These are phyloP conservation scores for Enteromius fasciolatus DNA, from an alignment of 2,797 vertebrate species.

Conservation along the genomic window DNA sequence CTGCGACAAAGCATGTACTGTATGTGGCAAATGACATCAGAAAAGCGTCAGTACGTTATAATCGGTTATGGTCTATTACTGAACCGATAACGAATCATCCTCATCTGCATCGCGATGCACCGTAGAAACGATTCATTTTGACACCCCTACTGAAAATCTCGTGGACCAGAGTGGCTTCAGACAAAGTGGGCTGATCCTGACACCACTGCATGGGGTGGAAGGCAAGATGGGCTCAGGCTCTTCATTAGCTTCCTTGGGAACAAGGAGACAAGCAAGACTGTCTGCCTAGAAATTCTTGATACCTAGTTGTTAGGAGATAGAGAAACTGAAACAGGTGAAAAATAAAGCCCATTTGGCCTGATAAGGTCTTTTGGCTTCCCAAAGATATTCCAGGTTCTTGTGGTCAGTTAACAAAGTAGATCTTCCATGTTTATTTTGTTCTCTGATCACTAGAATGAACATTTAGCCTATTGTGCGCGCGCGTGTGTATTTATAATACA, in stretches of 20 bases:
- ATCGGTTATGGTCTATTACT: too few species aligned
- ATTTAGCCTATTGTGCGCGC: neutral
- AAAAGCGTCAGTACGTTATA: too few species aligned
- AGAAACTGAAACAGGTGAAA: neutral
- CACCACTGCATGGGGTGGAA: neutral
- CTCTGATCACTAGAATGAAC: neutral
- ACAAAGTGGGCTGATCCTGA: neutral
- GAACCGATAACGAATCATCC: too few species aligned
- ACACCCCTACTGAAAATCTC: too few species aligned
- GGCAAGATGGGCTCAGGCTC: neutral
- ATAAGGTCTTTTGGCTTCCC: neutral
- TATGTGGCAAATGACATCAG: too few species aligned
- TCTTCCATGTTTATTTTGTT: neutral
- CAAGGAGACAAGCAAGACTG: neutral
- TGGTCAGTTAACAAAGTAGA: neutral
- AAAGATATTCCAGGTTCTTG: neutral
- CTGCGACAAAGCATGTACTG: too few species aligned
- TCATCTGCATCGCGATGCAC: too few species aligned
- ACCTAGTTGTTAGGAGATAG: neutral
- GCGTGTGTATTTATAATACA: too few species aligned
- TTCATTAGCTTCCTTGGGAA: neutral
- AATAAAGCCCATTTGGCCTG: neutral
- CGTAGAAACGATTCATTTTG: too few species aligned
- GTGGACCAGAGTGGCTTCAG: neutral
- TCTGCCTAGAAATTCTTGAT: neutral